These are phyloP conservation scores for Lasioglossum marginatum DNA, from an alignment of 2,888 invertebrate species.

Conservation along the genomic window DNA sequence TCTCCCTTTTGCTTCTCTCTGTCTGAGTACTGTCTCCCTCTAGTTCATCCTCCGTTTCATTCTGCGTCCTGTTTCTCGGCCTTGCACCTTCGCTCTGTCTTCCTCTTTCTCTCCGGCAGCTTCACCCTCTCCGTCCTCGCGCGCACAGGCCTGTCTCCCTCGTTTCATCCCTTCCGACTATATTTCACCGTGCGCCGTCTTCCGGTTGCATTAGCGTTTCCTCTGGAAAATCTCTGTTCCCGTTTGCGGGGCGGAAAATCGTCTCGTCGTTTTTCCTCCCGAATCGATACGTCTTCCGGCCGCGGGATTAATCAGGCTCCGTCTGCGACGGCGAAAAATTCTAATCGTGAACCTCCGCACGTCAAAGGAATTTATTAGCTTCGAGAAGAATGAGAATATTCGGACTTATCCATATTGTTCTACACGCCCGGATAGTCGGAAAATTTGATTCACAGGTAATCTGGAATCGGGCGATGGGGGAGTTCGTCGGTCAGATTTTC, in stretches of 20 bases:
- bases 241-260: conserved; percentile 47
- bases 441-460: too few relatives aligned
- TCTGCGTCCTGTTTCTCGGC: conserved; percentile 7
- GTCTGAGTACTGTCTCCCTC: not conserved
- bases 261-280: not conserved
- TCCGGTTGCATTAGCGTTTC: conserved; percentile 60
- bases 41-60: not conserved
- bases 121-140: not conserved
- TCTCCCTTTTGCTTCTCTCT: conserved; percentile 15
- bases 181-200: conserved; percentile 51
- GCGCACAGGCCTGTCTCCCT: not conserved
- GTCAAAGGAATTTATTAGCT: not conserved
- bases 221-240: conserved; percentile 46
- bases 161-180: conserved; percentile 45
- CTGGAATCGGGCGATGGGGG: too few relatives aligned
- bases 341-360: not conserved
- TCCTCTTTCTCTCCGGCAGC: conserved; percentile 6
- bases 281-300: conserved; percentile 32
- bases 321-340: not conserved
- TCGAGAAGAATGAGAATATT: not conserved
- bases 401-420: too few relatives aligned
- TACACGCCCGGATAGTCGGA: too few relatives aligned
- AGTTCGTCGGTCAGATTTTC: not conserved
- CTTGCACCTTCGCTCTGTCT: not conserved
- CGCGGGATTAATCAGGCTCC: conserved; percentile 2